Percentiles rank a stretch among this genome's conserved stretches.
These are phyloP conservation scores for Echeneis naucrates DNA, from an alignment of 2,797 vertebrate genomes.

Conservation along the genomic window DNA sequence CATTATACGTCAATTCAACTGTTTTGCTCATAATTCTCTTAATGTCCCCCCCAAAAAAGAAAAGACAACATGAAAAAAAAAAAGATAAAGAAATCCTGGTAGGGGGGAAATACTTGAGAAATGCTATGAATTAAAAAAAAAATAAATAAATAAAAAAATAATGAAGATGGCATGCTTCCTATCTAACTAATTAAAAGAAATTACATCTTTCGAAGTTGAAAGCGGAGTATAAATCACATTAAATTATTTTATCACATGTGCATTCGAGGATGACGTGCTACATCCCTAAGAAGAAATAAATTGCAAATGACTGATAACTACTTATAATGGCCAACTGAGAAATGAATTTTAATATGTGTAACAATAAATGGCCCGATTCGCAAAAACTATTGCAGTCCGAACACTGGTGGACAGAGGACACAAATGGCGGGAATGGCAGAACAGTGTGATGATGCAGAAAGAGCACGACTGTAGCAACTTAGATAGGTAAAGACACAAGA, in stretches of 20 bases:
- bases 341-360: conserved; percentile 42
- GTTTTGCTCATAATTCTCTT: conserved; percentile 11
- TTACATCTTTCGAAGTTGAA: conserved; percentile 27
- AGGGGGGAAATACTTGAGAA: neutral
- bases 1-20: conserved; percentile 23
- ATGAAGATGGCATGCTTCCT: neutral
- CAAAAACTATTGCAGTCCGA: conserved; percentile 66
- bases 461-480: neutral
- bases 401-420: conserved; percentile 49
- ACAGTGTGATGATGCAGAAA: neutral
- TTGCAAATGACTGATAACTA: conserved; percentile 49
- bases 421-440: conserved; percentile 3
- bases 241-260: conserved; percentile 9
- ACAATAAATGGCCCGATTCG: conserved; percentile 38
- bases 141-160: neutral
- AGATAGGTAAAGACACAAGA: neutral
- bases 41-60: conserved; percentile 25
- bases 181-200: conserved; percentile 20
- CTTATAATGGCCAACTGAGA: conserved; percentile 18
- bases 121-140: neutral
- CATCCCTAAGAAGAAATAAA: conserved; percentile 31
- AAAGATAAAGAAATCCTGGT: neutral
- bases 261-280: conserved; percentile 4
- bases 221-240: conserved; percentile 27
- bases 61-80: neutral